phyloP scores from a whole-genome alignment of 2,113 vertebrate species.

The Talpa occidentalis region DNA sequence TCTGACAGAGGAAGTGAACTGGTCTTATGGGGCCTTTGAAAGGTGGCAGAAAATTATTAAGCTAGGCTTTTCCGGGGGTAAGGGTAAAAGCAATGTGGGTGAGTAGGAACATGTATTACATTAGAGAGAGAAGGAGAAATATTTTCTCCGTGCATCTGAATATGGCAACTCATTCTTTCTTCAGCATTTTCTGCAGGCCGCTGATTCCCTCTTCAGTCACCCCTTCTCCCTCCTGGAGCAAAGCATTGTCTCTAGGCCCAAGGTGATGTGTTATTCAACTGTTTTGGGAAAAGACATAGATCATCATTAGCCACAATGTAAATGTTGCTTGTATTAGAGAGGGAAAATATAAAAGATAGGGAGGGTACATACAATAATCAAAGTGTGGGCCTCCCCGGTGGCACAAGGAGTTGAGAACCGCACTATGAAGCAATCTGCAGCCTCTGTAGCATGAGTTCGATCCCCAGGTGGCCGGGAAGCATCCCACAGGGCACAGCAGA shows the following conservation, averaged over 20 bases:
- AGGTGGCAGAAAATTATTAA: background rate
- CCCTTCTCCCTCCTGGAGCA: background rate
- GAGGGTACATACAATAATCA: background rate
- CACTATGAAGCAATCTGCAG: no score
- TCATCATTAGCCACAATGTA: slow-evolving; percentile 1
- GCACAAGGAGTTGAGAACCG: no score
- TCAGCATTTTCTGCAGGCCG: background rate
- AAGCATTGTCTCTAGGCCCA: background rate
- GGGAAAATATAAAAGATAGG: background rate
- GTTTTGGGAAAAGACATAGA: background rate
- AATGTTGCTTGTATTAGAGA: background rate
- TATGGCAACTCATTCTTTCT: background rate
- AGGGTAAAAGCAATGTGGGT: background rate
- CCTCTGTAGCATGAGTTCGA: no score
- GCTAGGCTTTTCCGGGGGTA: background rate
- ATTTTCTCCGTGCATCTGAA: background rate
- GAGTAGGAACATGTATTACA: background rate
- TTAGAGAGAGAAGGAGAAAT: background rate
- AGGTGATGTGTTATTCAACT: background rate
- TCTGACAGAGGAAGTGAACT: background rate
- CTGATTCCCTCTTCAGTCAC: background rate
- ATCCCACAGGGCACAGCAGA: no score
- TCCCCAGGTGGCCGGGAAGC: no score
- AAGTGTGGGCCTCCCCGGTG: no score
- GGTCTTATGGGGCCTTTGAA: background rate